phyloP scores from a whole-genome alignment of 2,797 vertebrate species.

The Mastacembelus armatus region DNA sequence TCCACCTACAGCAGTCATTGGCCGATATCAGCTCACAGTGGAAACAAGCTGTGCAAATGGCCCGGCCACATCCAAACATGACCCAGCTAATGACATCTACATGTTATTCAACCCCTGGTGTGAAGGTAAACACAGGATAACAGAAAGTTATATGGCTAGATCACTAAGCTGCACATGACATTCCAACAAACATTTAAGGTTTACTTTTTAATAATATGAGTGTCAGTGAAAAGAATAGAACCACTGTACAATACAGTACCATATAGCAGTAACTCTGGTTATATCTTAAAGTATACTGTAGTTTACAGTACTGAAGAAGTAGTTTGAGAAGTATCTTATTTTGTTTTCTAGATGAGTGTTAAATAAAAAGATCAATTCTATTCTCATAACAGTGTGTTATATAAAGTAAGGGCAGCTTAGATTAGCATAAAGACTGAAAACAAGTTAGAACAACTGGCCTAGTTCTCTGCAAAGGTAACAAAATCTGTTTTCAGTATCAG shows the following conservation, averaged over 20 bases:
- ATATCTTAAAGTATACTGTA: no score
- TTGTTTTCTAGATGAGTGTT: not conserved
- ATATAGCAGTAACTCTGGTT: not conserved
- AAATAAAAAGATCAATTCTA: no score
- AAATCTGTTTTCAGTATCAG: no score
- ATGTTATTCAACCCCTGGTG: constrained; percentile 94
- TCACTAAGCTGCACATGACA: not conserved
- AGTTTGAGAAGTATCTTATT: not conserved
- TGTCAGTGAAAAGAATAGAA: no score
- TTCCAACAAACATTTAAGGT: no score
- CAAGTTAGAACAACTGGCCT: no score
- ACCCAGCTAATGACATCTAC: constrained; percentile 83
- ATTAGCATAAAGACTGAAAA: no score
- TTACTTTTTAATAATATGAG: no score
- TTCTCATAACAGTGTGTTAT: no score
- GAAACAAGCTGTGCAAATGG: constrained; percentile 76
- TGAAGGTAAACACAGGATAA: constrained; percentile 77
- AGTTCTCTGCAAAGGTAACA: no score
- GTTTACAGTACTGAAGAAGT: no score
- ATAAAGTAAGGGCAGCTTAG: no score
- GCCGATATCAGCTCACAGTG: constrained; percentile 86
- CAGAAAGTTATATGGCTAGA: not conserved
- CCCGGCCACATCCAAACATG: constrained; percentile 66
- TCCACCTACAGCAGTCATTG: constrained; percentile 80
- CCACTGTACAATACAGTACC: not conserved